A percentile compares a stretch with the other conserved stretches of the same genome.
Conservation (phyloP, 2,113 vertebrate species). For the Labeo catla region DNA sequence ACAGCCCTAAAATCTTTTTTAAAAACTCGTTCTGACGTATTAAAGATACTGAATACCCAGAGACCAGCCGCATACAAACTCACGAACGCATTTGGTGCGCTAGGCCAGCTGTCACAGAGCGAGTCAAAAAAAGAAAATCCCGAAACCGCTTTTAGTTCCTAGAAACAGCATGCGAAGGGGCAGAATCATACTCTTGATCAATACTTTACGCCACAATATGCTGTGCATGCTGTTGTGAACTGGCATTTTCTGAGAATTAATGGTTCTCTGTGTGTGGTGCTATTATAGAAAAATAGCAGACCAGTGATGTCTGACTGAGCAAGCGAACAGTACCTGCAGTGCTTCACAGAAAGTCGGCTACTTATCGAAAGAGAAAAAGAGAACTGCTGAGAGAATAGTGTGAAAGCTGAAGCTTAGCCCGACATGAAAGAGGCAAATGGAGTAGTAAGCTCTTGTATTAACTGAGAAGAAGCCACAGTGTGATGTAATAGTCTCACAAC, state of each 20-base stretch:
- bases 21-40: background rate
- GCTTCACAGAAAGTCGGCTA: background rate
- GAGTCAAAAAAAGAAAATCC: background rate
- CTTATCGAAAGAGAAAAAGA: slow-evolving; percentile 24
- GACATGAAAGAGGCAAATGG: background rate
- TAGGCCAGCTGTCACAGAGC: background rate
- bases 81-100: background rate
- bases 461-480: slow-evolving; percentile 25
- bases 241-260: slow-evolving; percentile 2
- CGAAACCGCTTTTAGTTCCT: slow-evolving; percentile 7
- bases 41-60: background rate
- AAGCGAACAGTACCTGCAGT: background rate
- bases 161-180: background rate
- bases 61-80: background rate
- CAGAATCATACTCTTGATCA: background rate
- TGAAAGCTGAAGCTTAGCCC: background rate
- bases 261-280: background rate
- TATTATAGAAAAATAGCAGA: slow-evolving; percentile 6
- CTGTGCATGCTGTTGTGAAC: background rate
- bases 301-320: slow-evolving; percentile 1
- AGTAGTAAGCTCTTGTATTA: slow-evolving; percentile 3
- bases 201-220: background rate
- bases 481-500: slow-evolving; percentile 36
- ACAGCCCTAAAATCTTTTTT: slow-evolving; percentile 42
- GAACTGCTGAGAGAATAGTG: slow-evolving; percentile 22